Percentiles rank a stretch among this genome's conserved stretches.
Conservation (phyloP, 1,140 invertebrate species). For the Tenebrio molitor region DNA sequence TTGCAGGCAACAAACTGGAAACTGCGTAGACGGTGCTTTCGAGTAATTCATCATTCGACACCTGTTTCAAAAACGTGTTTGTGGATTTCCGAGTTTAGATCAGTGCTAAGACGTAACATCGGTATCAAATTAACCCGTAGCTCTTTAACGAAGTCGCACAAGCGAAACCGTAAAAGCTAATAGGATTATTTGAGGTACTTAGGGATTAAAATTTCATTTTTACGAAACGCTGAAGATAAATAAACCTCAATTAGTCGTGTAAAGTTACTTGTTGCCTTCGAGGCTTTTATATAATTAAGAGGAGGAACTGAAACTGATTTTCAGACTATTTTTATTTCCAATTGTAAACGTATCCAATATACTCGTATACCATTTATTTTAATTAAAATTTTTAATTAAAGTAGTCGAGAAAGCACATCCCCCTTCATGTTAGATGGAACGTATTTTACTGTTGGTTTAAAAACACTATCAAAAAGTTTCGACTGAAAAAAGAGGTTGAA, state of each 20-base stretch:
- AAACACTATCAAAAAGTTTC: not conserved
- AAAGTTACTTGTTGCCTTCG: conserved; percentile 32
- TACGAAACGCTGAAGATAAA: conserved; percentile 28
- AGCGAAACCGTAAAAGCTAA: conserved; percentile 23
- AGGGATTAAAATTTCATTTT: conserved; percentile 35
- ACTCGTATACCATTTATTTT: not conserved
- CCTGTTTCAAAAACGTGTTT: too few species aligned
- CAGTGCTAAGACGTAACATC: not conserved
- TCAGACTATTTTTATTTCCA: conserved; percentile 7
- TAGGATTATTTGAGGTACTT: conserved; percentile 32
- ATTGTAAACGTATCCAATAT: conserved; percentile 7
- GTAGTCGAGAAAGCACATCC: not conserved
- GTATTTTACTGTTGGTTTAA: not conserved
- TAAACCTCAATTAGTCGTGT: conserved; percentile 39
- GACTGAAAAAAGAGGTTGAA: conserved; percentile 3
- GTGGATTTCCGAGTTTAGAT: conserved; percentile 6
- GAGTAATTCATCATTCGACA: too few species aligned
- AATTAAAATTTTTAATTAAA: conserved; percentile 12
- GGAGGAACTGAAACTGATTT: not conserved
- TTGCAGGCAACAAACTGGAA: not conserved
- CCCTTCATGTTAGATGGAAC: too few species aligned
- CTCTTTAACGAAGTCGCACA: conserved; percentile 21
- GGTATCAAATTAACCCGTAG: conserved; percentile 6
- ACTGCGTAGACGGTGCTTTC: not conserved
- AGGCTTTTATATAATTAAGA: conserved; percentile 24